Evolutionary conservation across 1,140 invertebrate genomes (phyloP).

Genomic region (Caenorhabditis tropicalis): DNA sequence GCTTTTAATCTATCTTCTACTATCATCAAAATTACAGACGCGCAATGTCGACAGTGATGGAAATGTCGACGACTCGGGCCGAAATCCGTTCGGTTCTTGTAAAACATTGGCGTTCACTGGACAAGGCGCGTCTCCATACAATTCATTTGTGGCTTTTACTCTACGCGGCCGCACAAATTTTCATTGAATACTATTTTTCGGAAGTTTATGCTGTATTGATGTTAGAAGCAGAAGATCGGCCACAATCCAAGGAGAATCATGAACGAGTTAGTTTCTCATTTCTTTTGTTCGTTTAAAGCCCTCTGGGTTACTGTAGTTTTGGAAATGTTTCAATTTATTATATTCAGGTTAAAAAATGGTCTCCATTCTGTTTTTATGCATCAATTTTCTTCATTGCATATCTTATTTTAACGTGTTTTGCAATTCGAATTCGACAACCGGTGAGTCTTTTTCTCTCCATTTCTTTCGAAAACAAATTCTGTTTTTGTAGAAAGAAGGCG

Average conservation of each 20-base stretch:
- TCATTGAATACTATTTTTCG: slow-evolving; percentile 67
- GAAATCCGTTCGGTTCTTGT: slow-evolving; percentile 68
- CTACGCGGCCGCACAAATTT: slow-evolving; percentile 68
- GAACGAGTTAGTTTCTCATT: slow-evolving; percentile 58
- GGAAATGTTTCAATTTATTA: not conserved
- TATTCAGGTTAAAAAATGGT: slow-evolving; percentile 32
- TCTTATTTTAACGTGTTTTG: slow-evolving; percentile 32
- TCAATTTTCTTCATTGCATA: slow-evolving; percentile 52
- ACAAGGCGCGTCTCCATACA: slow-evolving; percentile 69
- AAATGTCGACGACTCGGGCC: slow-evolving; percentile 34
- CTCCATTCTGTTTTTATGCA: slow-evolving; percentile 45
- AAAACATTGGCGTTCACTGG: slow-evolving; percentile 65
- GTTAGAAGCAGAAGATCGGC: slow-evolving; percentile 32
- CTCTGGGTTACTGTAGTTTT: slow-evolving; percentile 56
- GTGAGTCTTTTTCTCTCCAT: not conserved
- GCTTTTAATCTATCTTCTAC: not conserved
- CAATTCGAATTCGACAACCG: slow-evolving; percentile 48
- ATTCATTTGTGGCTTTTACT: slow-evolving; percentile 71
- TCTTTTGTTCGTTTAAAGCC: too few relatives aligned
- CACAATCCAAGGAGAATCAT: slow-evolving; percentile 60
- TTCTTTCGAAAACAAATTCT: not conserved
- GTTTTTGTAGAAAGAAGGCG: slow-evolving; percentile 35
- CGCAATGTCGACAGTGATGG: slow-evolving; percentile 34
- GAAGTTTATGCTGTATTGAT: slow-evolving; percentile 53
- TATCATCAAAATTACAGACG: not conserved